Base-by-base conservation (phyloP, 2,888 invertebrate species). In the Pegoplata infirma region DNA sequence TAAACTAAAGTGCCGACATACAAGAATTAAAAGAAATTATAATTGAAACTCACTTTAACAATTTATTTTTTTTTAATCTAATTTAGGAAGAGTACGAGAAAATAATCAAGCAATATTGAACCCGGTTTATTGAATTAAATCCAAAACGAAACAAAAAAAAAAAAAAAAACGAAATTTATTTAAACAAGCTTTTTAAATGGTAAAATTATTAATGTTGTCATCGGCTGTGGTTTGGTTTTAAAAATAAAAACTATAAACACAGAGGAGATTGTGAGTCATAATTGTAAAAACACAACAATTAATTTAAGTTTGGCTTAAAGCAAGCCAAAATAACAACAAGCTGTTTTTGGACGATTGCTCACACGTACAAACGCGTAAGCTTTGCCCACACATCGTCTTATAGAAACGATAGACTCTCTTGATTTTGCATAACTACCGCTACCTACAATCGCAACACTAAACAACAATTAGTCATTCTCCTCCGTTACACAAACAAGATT, bases 391-490 rank as follows among this genome's bases (percentile, higher is more conserved):
- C 75, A 76, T n/a, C 55, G 16, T 44, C 40, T 75, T 58, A 25
- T 16, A 23, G 7, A 40, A 40, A 66, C 28, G 28, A 21, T 61
- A 61, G 17, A 25, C 53, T 32, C 32, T 25, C n/a, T 44, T 25
- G 7, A 64, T 63, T 69, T 56, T 64, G 63, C 68, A 76, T 64
- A 56, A 69, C 67, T 72, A 72, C 49, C 66, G 67, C 74, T 58
- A 53, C 79, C 79, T 79, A 75, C 75, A 58, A 44, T 51, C 55
- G 14, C 58, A n/a, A n/a, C n/a, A 25, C 16, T 28, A 16, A 25
- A 32, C 17, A 25, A 32, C 17, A 72, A 69, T 79, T 79, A 79
- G 63, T 79, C 75, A 79, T 74, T 69, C 21, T 63, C 51, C 21
- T 63, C 51, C 36, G 46, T 63, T 8, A 51, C 16, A 51, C 32